Percentiles rank a stretch among this genome's conserved stretches.
Conservation (phyloP, 2,797 vertebrate genomes). For the Semotilus atromaculatus region DNA sequence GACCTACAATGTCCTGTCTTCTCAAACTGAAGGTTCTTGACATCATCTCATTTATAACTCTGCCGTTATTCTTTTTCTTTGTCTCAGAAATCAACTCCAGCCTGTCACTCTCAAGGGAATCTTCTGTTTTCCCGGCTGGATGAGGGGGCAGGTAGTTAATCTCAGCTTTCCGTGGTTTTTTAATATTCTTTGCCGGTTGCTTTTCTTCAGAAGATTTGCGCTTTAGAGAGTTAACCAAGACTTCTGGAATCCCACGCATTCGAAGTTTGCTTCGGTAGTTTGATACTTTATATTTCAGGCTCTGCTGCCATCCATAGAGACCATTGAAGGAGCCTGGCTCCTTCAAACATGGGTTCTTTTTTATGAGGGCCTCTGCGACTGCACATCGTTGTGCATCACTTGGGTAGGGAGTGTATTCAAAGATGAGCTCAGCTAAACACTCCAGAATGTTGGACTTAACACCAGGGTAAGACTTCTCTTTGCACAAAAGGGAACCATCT, state of each 20-base stretch:
- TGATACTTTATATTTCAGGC: conserved; percentile 38
- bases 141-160: conserved; percentile 23
- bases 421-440: conserved; percentile 30
- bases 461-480: conserved; percentile 32
- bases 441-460: conserved; percentile 44
- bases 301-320: conserved; percentile 29
- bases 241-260: conserved; percentile 19
- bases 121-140: conserved; percentile 9
- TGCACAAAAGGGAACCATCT: conserved; percentile 47
- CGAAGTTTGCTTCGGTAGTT: conserved; percentile 38
- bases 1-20: conserved; percentile 38
- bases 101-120: conserved; percentile 28
- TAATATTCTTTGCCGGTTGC: conserved; percentile 33
- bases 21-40: conserved; percentile 10
- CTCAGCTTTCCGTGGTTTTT: conserved; percentile 16
- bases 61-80: conserved; percentile 38
- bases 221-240: not conserved
- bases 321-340: conserved; percentile 22
- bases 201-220: conserved; percentile 30
- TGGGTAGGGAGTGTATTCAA: conserved; percentile 29
- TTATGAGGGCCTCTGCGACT: conserved; percentile 43
- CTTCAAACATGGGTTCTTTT: conserved; percentile 46
- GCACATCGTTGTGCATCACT: conserved; percentile 38
- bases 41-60: conserved; percentile 26
- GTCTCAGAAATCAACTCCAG: conserved; percentile 32